phyloP scores from a whole-genome alignment of 2,888 invertebrate species.

The Dinocampus coccinellae region DNA sequence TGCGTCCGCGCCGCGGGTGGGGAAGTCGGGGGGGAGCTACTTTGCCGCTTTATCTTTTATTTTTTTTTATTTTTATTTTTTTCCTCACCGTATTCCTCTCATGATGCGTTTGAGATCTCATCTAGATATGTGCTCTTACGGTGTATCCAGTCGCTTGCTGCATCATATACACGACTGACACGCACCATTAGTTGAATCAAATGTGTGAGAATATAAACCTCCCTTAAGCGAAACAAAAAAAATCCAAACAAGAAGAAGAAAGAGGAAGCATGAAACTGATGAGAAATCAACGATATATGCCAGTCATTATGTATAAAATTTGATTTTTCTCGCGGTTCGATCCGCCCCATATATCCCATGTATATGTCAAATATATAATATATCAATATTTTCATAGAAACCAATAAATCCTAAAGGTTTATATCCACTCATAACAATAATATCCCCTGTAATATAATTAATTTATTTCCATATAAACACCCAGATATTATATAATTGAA shows the following conservation, averaged over 20 bases:
- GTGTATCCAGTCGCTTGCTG: conserved; percentile 54
- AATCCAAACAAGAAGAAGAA: conserved; percentile 44
- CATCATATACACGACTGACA: conserved; percentile 54
- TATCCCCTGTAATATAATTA: background rate
- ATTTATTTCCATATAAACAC: no score
- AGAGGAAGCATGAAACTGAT: conserved; percentile 12
- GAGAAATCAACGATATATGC: conserved; percentile 33
- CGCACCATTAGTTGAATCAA: conserved; percentile 57
- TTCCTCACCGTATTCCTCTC: conserved; percentile 53
- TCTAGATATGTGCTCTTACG: conserved; percentile 64
- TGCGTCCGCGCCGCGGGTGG: conserved; percentile 46
- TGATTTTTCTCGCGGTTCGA: conserved; percentile 29
- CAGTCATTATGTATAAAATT: conserved; percentile 40
- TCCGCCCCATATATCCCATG: no score
- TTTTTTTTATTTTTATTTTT: background rate
- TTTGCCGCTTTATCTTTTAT: conserved; percentile 6
- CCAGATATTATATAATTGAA: no score
- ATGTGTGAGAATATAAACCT: conserved; percentile 34
- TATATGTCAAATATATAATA: background rate
- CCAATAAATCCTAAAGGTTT: background rate
- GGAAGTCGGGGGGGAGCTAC: background rate
- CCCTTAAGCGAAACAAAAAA: conserved; percentile 32
- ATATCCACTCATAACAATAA: no score
- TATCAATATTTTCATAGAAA: background rate
- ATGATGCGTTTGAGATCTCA: conserved; percentile 59